Evolutionary conservation across 1,140 invertebrate species (phyloP).

Genomic region (Cotesia vestalis): DNA sequence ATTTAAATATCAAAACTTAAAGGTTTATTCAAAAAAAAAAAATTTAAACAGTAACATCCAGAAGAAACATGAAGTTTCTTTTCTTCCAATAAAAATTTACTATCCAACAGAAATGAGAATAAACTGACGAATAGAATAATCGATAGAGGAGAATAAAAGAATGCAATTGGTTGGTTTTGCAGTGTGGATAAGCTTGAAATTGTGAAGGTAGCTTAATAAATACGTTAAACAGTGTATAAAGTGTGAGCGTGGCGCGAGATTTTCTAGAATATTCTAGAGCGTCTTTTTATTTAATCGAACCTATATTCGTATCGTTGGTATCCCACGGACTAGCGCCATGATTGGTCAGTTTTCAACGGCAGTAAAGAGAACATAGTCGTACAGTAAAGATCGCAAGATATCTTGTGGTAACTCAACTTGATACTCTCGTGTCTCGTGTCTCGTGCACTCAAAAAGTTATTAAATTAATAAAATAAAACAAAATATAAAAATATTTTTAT

Average conservation of each 20-base stretch:
- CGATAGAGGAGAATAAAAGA: no score
- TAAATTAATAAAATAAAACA: neutral
- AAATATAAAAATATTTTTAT: no score
- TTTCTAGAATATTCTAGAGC: constrained; percentile 62
- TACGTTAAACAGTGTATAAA: neutral
- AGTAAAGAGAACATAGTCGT: constrained; percentile 48
- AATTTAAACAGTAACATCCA: no score
- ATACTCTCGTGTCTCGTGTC: neutral
- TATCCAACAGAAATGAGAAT: no score
- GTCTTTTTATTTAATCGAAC: constrained; percentile 35
- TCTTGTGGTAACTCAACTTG: neutral
- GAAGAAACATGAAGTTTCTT: no score
- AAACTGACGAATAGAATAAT: no score
- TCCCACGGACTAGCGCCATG: constrained; percentile 34
- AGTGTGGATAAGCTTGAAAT: no score
- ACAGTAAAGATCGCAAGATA: constrained; percentile 3
- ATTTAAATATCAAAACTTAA: no score
- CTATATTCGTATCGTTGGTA: neutral
- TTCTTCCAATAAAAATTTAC: no score
- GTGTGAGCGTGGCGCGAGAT: constrained; percentile 24
- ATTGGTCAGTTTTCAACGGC: constrained; percentile 51
- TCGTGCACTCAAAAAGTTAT: neutral
- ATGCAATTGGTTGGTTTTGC: no score
- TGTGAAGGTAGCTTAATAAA: no score
- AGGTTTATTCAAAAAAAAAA: no score